Evolutionary conservation across 2,797 vertebrate genomes (phyloP).

Genomic region (Xerus rutilus): DNA sequence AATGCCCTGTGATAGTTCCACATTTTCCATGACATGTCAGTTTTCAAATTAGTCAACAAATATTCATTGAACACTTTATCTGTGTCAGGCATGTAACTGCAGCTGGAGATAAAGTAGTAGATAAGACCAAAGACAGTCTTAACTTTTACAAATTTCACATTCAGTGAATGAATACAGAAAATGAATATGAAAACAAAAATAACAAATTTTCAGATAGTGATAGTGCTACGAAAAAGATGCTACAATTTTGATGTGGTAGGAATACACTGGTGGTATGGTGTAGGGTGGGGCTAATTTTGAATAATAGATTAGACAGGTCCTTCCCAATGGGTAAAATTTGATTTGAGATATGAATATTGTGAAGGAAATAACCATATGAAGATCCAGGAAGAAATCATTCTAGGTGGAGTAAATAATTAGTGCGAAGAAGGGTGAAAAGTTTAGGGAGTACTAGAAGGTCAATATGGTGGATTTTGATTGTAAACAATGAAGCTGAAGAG

Average conservation of each 20-base stretch:
- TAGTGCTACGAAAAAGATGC: neutral
- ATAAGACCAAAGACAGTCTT: neutral
- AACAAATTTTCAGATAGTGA: neutral
- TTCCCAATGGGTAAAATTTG: neutral
- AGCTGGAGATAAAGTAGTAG: neutral
- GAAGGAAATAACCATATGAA: neutral
- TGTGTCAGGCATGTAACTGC: neutral
- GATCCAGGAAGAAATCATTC: neutral
- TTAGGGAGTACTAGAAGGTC: neutral
- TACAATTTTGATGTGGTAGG: neutral
- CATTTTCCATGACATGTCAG: neutral
- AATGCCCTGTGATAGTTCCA: neutral
- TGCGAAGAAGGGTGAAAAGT: neutral
- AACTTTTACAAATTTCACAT: neutral
- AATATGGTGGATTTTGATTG: too few species aligned
- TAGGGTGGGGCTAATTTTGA: neutral
- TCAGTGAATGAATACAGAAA: neutral
- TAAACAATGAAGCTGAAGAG: neutral
- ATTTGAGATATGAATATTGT: neutral
- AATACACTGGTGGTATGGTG: neutral
- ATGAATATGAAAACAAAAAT: neutral
- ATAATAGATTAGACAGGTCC: neutral
- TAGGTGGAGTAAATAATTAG: neutral
- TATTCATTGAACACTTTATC: neutral
- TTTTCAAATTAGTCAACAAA: neutral